A percentile compares a stretch with the other conserved stretches of the same genome.
These are phyloP conservation scores for Xestia xanthographa DNA, from an alignment of 2,888 invertebrate genomes.

Conservation along the genomic window DNA sequence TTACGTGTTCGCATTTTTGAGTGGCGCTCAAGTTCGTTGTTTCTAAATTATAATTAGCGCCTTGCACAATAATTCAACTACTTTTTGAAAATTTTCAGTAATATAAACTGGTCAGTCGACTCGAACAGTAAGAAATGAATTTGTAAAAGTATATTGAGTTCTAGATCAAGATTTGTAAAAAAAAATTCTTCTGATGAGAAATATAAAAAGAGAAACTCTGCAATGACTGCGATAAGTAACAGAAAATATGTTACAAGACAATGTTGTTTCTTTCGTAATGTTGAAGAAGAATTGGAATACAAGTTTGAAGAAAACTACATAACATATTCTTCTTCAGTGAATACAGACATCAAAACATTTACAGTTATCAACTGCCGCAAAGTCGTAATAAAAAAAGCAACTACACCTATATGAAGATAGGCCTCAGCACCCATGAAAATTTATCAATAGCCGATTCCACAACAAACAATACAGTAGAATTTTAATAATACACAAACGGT, in stretches of 20 bases:
- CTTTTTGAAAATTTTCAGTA: not conserved
- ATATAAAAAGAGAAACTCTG: not conserved
- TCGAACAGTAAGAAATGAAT: not conserved
- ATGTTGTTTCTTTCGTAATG: too few relatives aligned
- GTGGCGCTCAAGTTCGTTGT: not conserved
- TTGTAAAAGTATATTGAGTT: not conserved
- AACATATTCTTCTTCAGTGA: constrained; percentile 5
- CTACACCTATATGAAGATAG: not conserved
- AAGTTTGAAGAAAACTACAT: constrained; percentile 2
- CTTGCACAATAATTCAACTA: not conserved
- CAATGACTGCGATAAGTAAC: not conserved
- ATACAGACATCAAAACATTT: not conserved
- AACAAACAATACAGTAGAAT: not conserved
- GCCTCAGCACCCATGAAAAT: not conserved
- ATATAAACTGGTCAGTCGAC: not conserved
- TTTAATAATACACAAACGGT: not conserved
- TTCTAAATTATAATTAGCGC: not conserved
- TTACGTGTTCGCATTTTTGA: not conserved
- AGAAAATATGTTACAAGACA: not conserved
- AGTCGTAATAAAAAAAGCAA: not conserved
- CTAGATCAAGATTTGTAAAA: not conserved
- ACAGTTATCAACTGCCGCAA: not conserved
- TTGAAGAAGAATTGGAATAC: not conserved
- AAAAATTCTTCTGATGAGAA: not conserved
- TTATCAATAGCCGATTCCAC: not conserved